Evolutionary conservation across 2,888 invertebrate genomes (phyloP), one percentile per base, ranked within the genome.

Genomic region (Dermolepida albohirtum): DNA sequence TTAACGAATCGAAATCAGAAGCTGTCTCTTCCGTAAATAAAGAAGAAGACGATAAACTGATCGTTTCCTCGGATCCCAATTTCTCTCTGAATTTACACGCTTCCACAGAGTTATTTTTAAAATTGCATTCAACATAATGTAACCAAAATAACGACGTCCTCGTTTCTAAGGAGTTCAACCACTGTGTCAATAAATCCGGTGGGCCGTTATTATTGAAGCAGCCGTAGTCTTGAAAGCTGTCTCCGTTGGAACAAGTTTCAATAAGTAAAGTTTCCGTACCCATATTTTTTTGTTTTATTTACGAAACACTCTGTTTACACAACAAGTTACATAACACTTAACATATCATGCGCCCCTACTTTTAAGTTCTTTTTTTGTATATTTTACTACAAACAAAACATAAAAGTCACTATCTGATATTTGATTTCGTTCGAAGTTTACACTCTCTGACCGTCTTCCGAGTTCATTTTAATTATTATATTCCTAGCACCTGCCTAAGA

Each of bases 91-190:
- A 68, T 50, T 44, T 59, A 51, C 57, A 65, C 39, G 68, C 68
- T 41, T 68, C 70, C 22, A 65, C 69, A 34, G 47, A 49, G 54
- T 68, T 71, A 34, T 70, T 64, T 52, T 68, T 68, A 44, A 70
- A 68, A 44, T 76, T 77, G 64, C 77, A 77, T 66, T 79, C 79
- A 41, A 79, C 67, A 69, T 81, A 82, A 65, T 79, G 80, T 62
- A 82, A 69, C 82, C 82, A 82, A 71, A 81, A 81, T 34, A 81
- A 64, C 39, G 81, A 81, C 5, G 82, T 82, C 14, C 79, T 75
- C 47, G 78, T 77, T 70, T 83, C 82, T 68, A 83, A 66, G 5
- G 82, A 81, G 68, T 78, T 78, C 66, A 83, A 73, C 83, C 83
- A 83, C 51, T 82, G 78, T 44, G 79, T 78, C 51, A 82, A 66